phyloP scores from a whole-genome alignment of 2,113 vertebrate genomes.

The Galbula dea region DNA sequence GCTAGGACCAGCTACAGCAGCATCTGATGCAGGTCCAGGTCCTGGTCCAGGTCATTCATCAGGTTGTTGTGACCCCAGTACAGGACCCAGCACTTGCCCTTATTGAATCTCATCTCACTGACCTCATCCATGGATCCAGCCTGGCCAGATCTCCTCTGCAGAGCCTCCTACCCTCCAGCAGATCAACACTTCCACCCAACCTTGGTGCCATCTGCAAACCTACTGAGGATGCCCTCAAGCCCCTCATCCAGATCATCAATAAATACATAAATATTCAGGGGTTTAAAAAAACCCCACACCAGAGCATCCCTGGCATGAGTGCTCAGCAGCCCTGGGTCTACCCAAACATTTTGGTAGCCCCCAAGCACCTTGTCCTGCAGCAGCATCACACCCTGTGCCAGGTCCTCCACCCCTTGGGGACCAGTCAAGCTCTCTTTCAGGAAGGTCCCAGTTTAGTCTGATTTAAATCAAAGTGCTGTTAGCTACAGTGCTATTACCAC shows the following conservation, averaged over 20 bases:
- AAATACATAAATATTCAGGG: too few species aligned
- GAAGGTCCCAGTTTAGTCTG: background rate
- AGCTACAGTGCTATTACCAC: background rate
- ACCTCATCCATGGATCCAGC: too few species aligned
- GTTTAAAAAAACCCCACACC: too few species aligned
- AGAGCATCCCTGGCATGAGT: fast-evolving
- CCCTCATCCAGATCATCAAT: too few species aligned
- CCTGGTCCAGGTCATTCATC: background rate
- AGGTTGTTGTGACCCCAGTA: too few species aligned
- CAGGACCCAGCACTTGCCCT: too few species aligned
- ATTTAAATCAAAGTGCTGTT: background rate
- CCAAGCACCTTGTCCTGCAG: fast-evolving
- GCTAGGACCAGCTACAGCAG: background rate
- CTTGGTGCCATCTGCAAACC: too few species aligned
- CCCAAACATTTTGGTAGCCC: fast-evolving
- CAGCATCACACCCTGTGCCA: fast-evolving
- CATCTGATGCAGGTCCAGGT: background rate
- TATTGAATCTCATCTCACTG: too few species aligned
- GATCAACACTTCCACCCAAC: too few species aligned
- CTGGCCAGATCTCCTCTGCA: too few species aligned
- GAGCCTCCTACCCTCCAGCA: too few species aligned
- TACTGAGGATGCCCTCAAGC: too few species aligned
- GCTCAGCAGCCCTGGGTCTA: fast-evolving
- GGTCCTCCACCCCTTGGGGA: background rate
- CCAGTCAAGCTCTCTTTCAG: background rate